These are phyloP conservation scores for Sminthurinus aureus DNA, from an alignment of 2,888 invertebrate genomes.

Conservation along the genomic window DNA sequence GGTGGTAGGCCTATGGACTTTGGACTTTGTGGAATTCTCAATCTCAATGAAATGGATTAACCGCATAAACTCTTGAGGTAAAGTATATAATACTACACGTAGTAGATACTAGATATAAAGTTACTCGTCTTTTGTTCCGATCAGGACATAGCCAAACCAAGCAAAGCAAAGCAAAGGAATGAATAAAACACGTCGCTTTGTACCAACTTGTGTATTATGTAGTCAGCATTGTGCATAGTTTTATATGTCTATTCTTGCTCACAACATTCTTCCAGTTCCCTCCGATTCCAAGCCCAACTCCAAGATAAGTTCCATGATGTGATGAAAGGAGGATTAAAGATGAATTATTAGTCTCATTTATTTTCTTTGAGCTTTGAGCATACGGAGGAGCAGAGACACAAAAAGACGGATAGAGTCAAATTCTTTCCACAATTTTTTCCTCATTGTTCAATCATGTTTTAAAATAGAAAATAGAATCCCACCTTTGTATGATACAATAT, in stretches of 20 bases:
- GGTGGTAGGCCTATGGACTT: neutral
- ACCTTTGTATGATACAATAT: no score
- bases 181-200: no score
- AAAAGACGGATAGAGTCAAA: neutral
- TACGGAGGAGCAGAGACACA: neutral
- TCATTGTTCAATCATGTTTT: no score
- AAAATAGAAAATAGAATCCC: no score
- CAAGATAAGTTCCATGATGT: conserved; percentile 11
- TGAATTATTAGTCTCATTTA: conserved; percentile 40
- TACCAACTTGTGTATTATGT: no score
- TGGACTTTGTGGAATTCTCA: conserved; percentile 2
- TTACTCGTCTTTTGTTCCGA: neutral
- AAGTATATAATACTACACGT: neutral
- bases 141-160: neutral
- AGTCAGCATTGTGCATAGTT: neutral
- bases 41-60: conserved; percentile 35
- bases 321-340: conserved; percentile 38
- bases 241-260: neutral
- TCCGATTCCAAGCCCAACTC: no score
- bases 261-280: neutral
- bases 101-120: neutral
- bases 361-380: conserved; percentile 7
- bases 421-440: neutral
- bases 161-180: conserved; percentile 14
- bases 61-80: neutral